Conservation (phyloP, 2,113 vertebrate genomes). For the Meleagris gallopavo region DNA sequence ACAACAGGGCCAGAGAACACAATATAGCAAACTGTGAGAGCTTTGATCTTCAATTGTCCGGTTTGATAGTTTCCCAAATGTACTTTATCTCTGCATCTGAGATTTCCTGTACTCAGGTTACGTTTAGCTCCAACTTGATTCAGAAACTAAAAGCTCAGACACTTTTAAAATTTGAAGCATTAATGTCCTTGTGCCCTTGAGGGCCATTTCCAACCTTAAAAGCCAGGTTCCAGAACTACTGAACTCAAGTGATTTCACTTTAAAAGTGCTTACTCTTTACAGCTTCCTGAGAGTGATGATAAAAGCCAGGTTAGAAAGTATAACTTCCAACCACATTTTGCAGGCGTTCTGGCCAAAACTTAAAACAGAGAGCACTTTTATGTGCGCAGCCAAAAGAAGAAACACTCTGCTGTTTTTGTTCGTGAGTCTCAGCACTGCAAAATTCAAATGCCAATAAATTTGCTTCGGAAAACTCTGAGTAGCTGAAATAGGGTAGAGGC, state of each 20-base stretch:
- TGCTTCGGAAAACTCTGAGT: neutral
- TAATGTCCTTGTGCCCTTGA: neutral
- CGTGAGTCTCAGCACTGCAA: neutral
- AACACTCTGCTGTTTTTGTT: neutral
- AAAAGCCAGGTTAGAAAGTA: conserved; percentile 43
- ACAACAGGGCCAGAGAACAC: neutral
- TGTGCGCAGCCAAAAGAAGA: neutral
- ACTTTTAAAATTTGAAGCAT: neutral
- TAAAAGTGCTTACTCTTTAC: conserved; percentile 39
- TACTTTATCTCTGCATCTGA: neutral
- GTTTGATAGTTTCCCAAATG: neutral
- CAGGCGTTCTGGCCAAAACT: neutral
- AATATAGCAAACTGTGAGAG: neutral
- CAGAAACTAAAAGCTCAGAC: conserved; percentile 23
- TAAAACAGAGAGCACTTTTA: neutral
- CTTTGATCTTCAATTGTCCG: neutral
- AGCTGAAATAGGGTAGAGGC: neutral
- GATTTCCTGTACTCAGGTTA: neutral
- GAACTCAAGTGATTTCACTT: conserved; percentile 24
- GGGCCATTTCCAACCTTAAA: conserved; percentile 12
- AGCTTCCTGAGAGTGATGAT: conserved; percentile 44
- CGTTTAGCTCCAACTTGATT: neutral
- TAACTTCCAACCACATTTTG: conserved; percentile 21
- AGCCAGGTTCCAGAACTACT: neutral
- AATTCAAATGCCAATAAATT: neutral